Percentiles rank a stretch among this genome's conserved stretches.
These are phyloP conservation scores for Lichenostomus cassidix DNA, from an alignment of 2,113 vertebrate species.

Conservation along the genomic window DNA sequence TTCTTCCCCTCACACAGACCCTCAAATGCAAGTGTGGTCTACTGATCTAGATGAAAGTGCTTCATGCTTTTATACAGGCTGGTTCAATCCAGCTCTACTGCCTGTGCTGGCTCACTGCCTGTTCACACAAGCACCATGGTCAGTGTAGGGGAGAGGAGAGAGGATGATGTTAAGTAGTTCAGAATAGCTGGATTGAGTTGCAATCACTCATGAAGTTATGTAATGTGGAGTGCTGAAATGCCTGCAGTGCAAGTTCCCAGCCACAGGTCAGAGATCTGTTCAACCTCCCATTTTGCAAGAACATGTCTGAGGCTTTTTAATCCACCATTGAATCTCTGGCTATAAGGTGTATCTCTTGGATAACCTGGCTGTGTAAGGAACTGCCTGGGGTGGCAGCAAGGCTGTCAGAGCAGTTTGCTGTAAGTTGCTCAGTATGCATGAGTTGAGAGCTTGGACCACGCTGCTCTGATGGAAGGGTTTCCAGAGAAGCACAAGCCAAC, in stretches of 20 bases:
- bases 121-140: neutral
- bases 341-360: neutral
- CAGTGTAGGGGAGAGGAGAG: neutral
- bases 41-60: neutral
- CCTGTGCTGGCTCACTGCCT: neutral
- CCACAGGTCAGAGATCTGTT: neutral
- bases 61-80: neutral
- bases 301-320: neutral
- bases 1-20: neutral
- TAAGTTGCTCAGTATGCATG: neutral
- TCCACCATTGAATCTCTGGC: neutral
- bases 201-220: neutral
- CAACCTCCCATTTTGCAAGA: neutral
- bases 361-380: neutral
- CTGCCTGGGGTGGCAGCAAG: neutral
- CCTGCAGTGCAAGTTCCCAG: neutral
- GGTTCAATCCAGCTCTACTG: neutral
- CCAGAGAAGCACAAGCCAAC: rapidly evolving
- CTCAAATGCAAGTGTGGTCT: neutral
- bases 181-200: neutral
- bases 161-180: neutral
- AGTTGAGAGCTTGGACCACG: neutral
- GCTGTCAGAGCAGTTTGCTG: neutral
- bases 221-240: neutral
- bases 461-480: neutral